Base-by-base conservation (phyloP, 2,888 invertebrate genomes). In the Dichetophora obliterata region DNA sequence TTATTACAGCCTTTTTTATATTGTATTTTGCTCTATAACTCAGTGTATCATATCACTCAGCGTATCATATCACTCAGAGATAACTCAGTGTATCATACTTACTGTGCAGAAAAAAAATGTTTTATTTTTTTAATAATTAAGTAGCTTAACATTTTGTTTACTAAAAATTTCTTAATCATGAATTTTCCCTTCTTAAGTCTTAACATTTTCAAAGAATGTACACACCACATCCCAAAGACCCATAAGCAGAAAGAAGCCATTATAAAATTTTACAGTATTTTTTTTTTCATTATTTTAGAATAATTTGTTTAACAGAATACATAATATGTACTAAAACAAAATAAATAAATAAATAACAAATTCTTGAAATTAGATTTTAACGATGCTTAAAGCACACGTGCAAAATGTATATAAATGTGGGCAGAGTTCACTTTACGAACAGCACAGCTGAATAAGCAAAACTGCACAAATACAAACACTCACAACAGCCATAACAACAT, bases 341-440 rank as follows among this genome's bases (percentile, higher is more conserved):
- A 43, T 43, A 37, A 37, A 37, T 37, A 37, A n/a, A 11, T 43
- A 43, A 43, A 43, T 43, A 43, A n/a, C n/a, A n/a, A 43, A 76
- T 50, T 63, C 76, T 71, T 70, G 48, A 61, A 65, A 70, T 76
- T 71, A 71, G 71, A 76, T 71, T 76, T 76, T 48, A 75, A 75
- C 50, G 59, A 43, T 9, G 43, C 43, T 43, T 43, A 43, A 43
- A 24, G 27, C 59, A 27, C 70, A 76, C 70, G 37, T 76, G 70
- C 37, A 31, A 69, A 63, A 24, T 66, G 57, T 24, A 66, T 27
- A 24, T n/a, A 11, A 22, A 34, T 48, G 43, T 24, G 24, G 31
- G 52, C 4, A 6, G 8, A n/a, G 22, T 59, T 4, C 59, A 14
- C 43, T 11, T 11, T 11, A 14, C 43, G 43, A 43, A 14, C 43